phyloP scores from a whole-genome alignment of 1,140 invertebrate species.

The Tribolium madens region DNA sequence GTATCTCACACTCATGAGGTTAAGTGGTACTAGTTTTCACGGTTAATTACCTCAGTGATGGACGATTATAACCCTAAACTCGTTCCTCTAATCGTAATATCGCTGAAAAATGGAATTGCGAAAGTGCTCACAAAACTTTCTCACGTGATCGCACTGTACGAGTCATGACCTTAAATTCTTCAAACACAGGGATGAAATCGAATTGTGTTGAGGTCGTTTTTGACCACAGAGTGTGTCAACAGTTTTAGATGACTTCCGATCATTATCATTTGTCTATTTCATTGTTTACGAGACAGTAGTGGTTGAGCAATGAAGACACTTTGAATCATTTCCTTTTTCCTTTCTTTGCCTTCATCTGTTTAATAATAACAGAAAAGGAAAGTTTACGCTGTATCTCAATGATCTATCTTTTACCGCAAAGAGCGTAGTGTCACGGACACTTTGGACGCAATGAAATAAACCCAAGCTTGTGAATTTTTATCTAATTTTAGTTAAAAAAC shows the following conservation, averaged over 20 bases:
- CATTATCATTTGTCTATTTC: neutral
- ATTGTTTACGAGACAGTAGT: neutral
- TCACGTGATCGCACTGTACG: neutral
- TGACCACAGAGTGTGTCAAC: neutral
- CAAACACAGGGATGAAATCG: neutral
- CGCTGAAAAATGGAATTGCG: slow-evolving; percentile 11
- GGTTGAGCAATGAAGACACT: neutral
- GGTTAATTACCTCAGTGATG: neutral
- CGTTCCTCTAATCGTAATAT: slow-evolving; percentile 8
- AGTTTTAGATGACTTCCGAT: neutral
- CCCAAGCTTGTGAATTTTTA: too few relatives aligned
- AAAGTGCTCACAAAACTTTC: slow-evolving; percentile 5
- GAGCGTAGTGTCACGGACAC: too few relatives aligned
- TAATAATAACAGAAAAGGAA: neutral
- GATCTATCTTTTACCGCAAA: too few relatives aligned
- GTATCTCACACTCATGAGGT: neutral
- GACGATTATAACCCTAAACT: neutral
- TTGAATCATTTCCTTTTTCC: slow-evolving; percentile 3
- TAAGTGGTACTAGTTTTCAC: neutral
- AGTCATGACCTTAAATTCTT: neutral
- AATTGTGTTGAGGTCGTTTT: neutral
- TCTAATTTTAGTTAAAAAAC: too few relatives aligned
- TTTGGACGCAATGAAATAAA: too few relatives aligned
- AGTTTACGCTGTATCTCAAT: neutral
- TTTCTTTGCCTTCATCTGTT: slow-evolving; percentile 1